Percentiles rank a stretch among this genome's conserved stretches.
Evolutionary conservation across 2,113 vertebrate genomes (phyloP).

Genomic region (Gobio gobio): DNA sequence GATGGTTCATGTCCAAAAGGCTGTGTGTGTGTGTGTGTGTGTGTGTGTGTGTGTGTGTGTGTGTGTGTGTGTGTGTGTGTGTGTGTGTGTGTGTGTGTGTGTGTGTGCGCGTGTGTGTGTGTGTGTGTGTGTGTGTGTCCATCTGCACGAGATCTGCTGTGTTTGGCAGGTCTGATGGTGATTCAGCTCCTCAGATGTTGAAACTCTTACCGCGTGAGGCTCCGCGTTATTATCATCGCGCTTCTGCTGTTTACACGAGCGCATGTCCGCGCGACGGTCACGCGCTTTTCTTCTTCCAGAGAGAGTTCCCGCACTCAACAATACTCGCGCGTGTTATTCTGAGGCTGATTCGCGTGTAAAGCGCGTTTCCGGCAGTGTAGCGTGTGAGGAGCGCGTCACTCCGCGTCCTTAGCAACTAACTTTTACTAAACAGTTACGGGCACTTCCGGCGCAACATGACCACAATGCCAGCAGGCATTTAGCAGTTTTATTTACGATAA

Average conservation of each 20-base stretch:
- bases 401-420: slow-evolving; percentile 24
- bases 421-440: not conserved
- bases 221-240: not conserved
- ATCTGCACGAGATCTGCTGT: not conserved
- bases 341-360: too few species aligned
- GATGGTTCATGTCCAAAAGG: too few species aligned
- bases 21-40: too few species aligned
- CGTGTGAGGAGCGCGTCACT: too few species aligned
- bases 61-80: not conserved
- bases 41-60: too few species aligned
- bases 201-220: slow-evolving; percentile 10
- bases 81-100: not conserved
- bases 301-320: not conserved
- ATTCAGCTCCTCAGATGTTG: not conserved
- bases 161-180: not conserved
- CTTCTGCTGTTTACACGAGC: not conserved
- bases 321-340: not conserved
- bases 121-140: not conserved
- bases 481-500: too few species aligned
- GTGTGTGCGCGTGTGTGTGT: too few species aligned
- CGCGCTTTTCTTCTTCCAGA: not conserved
- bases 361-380: too few species aligned
- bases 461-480: too few species aligned
- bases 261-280: not conserved
- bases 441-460: not conserved